phyloP scores from a whole-genome alignment of 2,113 vertebrate genomes.

The Merops nubicus region DNA sequence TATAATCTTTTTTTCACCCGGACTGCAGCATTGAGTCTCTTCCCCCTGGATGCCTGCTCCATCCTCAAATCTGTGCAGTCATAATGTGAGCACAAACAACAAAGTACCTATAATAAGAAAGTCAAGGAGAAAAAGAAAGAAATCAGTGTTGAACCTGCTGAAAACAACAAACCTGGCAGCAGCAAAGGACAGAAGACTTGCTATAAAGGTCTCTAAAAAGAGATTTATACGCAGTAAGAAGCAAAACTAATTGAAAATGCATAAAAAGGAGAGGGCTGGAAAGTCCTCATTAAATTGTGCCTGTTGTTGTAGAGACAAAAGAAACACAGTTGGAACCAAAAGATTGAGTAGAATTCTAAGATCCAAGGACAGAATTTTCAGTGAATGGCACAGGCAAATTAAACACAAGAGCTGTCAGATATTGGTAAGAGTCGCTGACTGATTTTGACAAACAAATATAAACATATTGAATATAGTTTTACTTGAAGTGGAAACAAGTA shows the following conservation, averaged over 20 bases:
- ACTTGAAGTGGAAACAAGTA: background rate
- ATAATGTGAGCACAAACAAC: background rate
- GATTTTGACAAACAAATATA: slow-evolving; percentile 18
- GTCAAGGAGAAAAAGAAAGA: background rate
- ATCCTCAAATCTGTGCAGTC: background rate
- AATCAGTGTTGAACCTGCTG: background rate
- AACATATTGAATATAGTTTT: background rate
- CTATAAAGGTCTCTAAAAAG: slow-evolving; percentile 18
- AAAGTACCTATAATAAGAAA: background rate
- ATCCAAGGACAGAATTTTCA: background rate
- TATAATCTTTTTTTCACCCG: background rate
- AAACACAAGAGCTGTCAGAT: background rate
- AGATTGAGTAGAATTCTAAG: slow-evolving; percentile 24
- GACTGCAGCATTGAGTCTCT: background rate
- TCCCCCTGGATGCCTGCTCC: background rate
- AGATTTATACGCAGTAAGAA: slow-evolving; percentile 50
- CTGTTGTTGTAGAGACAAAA: slow-evolving; percentile 39
- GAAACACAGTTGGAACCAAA: slow-evolving; percentile 20
- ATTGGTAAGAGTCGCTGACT: background rate
- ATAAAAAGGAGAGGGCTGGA: slow-evolving; percentile 31
- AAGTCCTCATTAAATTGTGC: slow-evolving; percentile 32
- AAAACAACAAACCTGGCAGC: slow-evolving; percentile 27
- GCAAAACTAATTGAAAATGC: slow-evolving; percentile 60
- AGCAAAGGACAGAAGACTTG: slow-evolving; percentile 3
- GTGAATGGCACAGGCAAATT: background rate